Percentiles rank a stretch among this genome's conserved stretches.
Evolutionary conservation across 2,888 invertebrate species (phyloP).

Genomic region (Phyto melanocephala): DNA sequence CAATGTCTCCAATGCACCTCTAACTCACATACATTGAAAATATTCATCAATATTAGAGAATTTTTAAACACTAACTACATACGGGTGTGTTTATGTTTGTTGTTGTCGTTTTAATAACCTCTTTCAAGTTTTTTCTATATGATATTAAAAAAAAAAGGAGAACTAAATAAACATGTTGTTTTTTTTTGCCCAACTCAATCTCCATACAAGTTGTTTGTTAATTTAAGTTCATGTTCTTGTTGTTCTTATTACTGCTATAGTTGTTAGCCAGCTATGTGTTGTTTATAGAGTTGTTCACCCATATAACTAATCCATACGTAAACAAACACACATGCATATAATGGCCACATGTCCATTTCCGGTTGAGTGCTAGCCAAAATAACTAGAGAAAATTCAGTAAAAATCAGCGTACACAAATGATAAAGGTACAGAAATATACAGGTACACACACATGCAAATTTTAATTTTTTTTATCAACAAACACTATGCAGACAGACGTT

Average conservation of each 20-base stretch:
- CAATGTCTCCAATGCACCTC: too few relatives aligned
- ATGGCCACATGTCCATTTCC: conserved; percentile 68
- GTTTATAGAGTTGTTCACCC: conserved; percentile 59
- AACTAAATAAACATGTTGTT: conserved; percentile 30
- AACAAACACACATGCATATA: conserved; percentile 41
- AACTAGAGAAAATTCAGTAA: conserved; percentile 61
- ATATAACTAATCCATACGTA: conserved; percentile 50
- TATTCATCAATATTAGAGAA: conserved; percentile 32
- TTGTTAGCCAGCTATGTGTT: conserved; percentile 31
- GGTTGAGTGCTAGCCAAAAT: conserved; percentile 64
- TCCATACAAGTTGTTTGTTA: conserved; percentile 48
- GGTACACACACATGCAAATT: not conserved
- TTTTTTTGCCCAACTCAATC: conserved; percentile 10
- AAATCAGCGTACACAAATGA: conserved; percentile 59
- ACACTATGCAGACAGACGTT: not conserved
- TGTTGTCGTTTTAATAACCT: conserved; percentile 42
- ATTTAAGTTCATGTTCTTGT: conserved; percentile 38
- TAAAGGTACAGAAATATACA: conserved; percentile 32
- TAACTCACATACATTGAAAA: conserved; percentile 29
- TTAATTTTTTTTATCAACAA: too few relatives aligned
- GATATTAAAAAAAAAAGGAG: not conserved
- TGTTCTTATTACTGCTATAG: conserved; percentile 34
- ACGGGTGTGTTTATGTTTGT: too few relatives aligned
- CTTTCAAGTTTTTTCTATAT: conserved; percentile 22
- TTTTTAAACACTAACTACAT: too few relatives aligned